Evolutionary conservation across 1,140 invertebrate genomes (phyloP), one percentile per base, ranked within the genome.

Genomic region (Tetragnatha versicolor): DNA sequence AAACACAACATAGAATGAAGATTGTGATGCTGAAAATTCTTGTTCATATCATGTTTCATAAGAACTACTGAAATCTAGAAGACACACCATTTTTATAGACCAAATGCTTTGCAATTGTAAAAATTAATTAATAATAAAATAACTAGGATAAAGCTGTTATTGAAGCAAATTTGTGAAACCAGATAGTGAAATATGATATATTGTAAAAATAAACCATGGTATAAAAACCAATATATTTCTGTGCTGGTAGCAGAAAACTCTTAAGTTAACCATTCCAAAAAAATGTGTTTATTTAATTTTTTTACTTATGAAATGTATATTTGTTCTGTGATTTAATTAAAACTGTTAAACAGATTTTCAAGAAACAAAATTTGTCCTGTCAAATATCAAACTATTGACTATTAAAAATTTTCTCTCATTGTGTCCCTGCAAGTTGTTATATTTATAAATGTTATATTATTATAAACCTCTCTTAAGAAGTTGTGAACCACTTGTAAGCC

Each of bases 361-460:
- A 63, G 35, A 37, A 63, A 58, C 22, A 10, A 53, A 49, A 69
- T n/a, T 22, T 47, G 47, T 69, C 47, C 53, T 69, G 47, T 22
- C 66, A 53, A 17, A 33, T 66, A 37, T 47, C 49, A 69, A 20
- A 33, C 45, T 69, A 69, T 66, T 58, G 35, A 58, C 68, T 72
- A 73, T 55, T 51, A 73, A 73, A 35, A 73, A 55, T 53, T 73
- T 37, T 60, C 29, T 73, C 53, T 60, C 42, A 60, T 39, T 45
- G 37, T 73, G 55, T 55, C 60, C 49, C 37, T n/a, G 47, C 51
- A 60, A 60, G 53, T 73, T 73, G 69, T 73, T 73, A 73, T 60
- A 73, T 75, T 75, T 75, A 75, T 75, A 63, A 75, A 75, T 75
- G 72, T 63, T 75, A 60, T 58, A 75, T 75, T 49, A 61, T 75